Conservation (phyloP, 2,797 vertebrate genomes). For the Myoxocephalus aenaeus region DNA sequence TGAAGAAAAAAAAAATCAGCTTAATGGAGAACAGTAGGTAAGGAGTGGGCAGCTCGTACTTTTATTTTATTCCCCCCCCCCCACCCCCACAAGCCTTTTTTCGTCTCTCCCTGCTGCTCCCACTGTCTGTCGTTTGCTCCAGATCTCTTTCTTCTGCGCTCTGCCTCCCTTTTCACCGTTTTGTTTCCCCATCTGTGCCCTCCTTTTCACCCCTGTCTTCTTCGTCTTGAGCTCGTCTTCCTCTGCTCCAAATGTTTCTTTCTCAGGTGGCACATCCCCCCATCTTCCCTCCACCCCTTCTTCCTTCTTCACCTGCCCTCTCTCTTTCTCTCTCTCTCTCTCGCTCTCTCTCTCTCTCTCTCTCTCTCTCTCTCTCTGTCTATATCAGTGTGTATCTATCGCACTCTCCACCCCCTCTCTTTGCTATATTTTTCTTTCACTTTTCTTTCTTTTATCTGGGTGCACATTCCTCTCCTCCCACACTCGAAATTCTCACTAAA, state of each 20-base stretch:
- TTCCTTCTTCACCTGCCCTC: conserved; percentile 54
- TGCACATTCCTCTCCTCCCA: conserved; percentile 88
- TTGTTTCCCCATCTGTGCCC: conserved; percentile 52
- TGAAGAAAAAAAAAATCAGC: conserved; percentile 81
- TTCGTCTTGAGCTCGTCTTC: conserved; percentile 60
- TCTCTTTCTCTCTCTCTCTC: conserved; percentile 40
- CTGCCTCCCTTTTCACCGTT: conserved; percentile 45
- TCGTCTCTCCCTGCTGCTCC: conserved; percentile 70
- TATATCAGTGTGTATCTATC: conserved; percentile 76
- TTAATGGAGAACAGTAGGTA: conserved; percentile 87
- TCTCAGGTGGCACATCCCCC: conserved; percentile 59
- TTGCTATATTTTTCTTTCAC: conserved; percentile 84
- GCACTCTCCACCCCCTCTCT: conserved; percentile 76
- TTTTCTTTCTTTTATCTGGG: conserved; percentile 87
- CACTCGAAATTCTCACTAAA: conserved; percentile 87
- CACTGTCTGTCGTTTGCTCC: conserved; percentile 77
- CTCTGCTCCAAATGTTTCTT: conserved; percentile 67
- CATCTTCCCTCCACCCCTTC: conserved; percentile 62
- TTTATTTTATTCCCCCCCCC: conserved; percentile 46
- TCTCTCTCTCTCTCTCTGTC: conserved; percentile 52
- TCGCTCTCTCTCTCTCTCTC: neutral
- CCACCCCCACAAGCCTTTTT: conserved; percentile 47
- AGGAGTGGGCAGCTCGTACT: conserved; percentile 83
- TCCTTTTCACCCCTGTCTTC: conserved; percentile 53
- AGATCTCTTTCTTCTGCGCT: conserved; percentile 65